These are phyloP conservation scores for Cyclura pinguis DNA, from an alignment of 2,797 vertebrate genomes.

Conservation along the genomic window DNA sequence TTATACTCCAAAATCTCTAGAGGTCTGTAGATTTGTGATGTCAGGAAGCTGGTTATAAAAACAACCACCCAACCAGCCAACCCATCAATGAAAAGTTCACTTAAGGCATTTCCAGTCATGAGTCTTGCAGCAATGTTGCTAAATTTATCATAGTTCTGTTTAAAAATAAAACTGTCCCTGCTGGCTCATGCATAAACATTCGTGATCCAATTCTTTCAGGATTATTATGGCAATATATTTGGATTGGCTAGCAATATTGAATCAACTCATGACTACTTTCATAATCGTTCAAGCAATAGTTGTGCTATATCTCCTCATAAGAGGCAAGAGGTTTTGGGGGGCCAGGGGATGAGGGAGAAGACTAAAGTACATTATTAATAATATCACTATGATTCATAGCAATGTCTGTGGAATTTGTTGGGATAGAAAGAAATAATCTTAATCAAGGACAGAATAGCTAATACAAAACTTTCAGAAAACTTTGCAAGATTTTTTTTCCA, in stretches of 20 bases:
- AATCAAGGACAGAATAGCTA: background rate
- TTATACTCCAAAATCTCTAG: background rate
- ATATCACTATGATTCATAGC: background rate
- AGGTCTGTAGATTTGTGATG: background rate
- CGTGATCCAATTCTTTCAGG: slow-evolving; percentile 14
- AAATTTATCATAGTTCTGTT: slow-evolving; percentile 10
- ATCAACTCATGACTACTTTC: slow-evolving; percentile 28
- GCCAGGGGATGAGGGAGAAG: too few species aligned
- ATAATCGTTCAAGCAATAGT: slow-evolving; percentile 17
- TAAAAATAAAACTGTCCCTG: slow-evolving; percentile 61
- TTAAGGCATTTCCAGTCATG: slow-evolving; percentile 26
- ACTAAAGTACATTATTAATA: slow-evolving; percentile 15
- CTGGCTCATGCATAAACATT: slow-evolving; percentile 53
- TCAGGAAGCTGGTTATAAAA: slow-evolving; percentile 38
- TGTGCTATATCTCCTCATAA: slow-evolving; percentile 12
- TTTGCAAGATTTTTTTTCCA: background rate
- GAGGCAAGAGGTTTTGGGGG: background rate
- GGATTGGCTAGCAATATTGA: slow-evolving; percentile 58
- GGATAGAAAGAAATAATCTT: background rate
- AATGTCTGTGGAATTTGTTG: slow-evolving; percentile 11
- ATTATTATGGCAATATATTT: slow-evolving; percentile 54
- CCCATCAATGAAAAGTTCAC: slow-evolving; percentile 31
- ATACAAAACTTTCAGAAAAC: background rate
- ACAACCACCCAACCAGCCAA: background rate
- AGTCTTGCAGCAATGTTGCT: slow-evolving; percentile 46